These are phyloP conservation scores for Parapsyche elsis DNA, from an alignment of 1,140 invertebrate species.

Conservation along the genomic window DNA sequence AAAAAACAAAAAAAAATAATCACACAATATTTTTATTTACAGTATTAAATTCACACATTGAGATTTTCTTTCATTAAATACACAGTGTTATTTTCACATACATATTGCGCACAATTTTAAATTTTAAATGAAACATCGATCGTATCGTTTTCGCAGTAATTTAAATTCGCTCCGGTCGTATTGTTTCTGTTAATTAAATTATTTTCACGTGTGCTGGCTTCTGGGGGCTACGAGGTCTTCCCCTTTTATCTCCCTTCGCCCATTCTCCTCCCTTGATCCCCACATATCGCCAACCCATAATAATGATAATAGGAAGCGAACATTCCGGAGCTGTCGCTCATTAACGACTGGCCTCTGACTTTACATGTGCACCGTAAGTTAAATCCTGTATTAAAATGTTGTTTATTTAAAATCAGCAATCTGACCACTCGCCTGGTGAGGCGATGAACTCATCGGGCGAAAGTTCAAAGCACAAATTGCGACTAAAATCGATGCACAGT, in stretches of 20 bases:
- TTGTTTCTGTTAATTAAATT: constrained; percentile 29
- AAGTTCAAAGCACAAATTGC: too few relatives aligned
- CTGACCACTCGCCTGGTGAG: background rate
- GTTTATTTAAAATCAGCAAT: background rate
- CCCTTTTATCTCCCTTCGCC: background rate
- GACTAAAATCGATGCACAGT: too few relatives aligned
- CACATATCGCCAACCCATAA: constrained; percentile 41
- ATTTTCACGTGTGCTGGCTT: constrained; percentile 12
- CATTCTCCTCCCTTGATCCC: background rate
- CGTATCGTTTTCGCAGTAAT: constrained; percentile 22
- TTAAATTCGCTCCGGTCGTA: constrained; percentile 1
- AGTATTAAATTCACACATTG: too few relatives aligned
- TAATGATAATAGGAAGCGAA: constrained; percentile 48
- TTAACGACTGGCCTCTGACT: constrained; percentile 34
- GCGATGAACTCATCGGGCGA: background rate
- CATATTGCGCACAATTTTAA: background rate
- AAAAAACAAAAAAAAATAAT: background rate
- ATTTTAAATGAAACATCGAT: background rate
- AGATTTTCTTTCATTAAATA: too few relatives aligned
- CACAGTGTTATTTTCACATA: too few relatives aligned
- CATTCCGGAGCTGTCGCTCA: constrained; percentile 46
- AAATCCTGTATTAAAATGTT: background rate
- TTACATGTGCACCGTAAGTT: constrained; percentile 13
- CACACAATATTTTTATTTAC: background rate
- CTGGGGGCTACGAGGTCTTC: background rate